A percentile compares a stretch with the other conserved stretches of the same genome.
phyloP scores from a whole-genome alignment of 1,140 invertebrate species.

The Druon quercuslanigerum region DNA sequence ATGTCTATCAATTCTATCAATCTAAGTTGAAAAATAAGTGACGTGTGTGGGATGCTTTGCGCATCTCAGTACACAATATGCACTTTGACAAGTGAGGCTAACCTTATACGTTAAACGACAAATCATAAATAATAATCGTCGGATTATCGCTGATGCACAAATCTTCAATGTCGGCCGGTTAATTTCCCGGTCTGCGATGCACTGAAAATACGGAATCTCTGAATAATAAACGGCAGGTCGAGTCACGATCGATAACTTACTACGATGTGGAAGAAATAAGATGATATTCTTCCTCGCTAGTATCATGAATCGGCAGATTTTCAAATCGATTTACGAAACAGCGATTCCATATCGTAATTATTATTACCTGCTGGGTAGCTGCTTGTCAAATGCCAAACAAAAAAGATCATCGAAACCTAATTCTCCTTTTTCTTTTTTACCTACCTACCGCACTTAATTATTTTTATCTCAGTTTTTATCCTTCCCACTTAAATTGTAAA shows the following conservation, averaged over 20 bases:
- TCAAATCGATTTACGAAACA: constrained; percentile 3
- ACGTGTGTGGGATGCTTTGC: constrained; percentile 56
- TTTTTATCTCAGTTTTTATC: too few species aligned
- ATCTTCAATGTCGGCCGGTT: constrained; percentile 38
- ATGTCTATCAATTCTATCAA: too few species aligned
- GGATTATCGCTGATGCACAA: constrained; percentile 58
- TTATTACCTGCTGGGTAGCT: background rate
- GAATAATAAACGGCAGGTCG: constrained; percentile 23
- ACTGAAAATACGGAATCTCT: constrained; percentile 28
- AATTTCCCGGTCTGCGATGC: constrained; percentile 31
- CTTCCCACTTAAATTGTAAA: too few species aligned
- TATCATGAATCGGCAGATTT: constrained; percentile 11
- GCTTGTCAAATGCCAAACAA: background rate
- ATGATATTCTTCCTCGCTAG: background rate
- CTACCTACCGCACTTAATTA: background rate
- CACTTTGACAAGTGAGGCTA: constrained; percentile 55
- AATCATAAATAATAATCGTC: constrained; percentile 71
- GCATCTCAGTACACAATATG: constrained; percentile 34
- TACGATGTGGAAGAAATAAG: background rate
- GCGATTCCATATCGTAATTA: background rate
- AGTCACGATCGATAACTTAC: constrained; percentile 25
- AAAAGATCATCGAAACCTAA: background rate
- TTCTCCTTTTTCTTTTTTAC: too few species aligned
- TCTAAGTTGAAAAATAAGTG: constrained; percentile 36
- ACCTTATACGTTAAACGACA: constrained; percentile 57